phyloP scores from a whole-genome alignment of 1,140 invertebrate species.

The Ostrea edulis region DNA sequence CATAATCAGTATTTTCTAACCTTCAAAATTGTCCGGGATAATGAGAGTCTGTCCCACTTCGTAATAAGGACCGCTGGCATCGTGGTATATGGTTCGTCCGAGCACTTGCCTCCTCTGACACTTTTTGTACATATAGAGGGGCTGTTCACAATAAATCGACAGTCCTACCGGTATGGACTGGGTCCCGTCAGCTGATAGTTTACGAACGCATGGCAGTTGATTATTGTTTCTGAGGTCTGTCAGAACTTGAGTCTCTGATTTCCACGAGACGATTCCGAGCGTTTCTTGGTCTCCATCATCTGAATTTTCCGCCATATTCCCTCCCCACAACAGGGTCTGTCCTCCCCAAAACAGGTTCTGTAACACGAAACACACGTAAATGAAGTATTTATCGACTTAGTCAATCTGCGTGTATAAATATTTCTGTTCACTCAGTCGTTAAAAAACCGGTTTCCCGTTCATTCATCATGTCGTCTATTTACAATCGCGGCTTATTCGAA shows the following conservation, averaged over 20 bases:
- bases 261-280: conserved; percentile 43
- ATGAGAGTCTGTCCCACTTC: conserved; percentile 72
- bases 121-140: conserved; percentile 58
- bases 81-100: conserved; percentile 59
- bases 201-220: conserved; percentile 61
- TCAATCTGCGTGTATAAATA: not conserved
- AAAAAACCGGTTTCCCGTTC: conserved; percentile 27
- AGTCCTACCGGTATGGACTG: conserved; percentile 60
- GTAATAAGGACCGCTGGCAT: conserved; percentile 67
- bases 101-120: not conserved
- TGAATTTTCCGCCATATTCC: not conserved
- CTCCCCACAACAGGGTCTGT: not conserved
- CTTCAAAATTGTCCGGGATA: conserved; percentile 72
- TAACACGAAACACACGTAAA: not conserved
- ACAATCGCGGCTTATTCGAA: conserved; percentile 3
- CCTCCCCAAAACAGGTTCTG: not conserved
- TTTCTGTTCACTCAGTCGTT: conserved; percentile 10
- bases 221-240: conserved; percentile 55
- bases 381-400: conserved; percentile 6
- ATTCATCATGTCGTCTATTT: not conserved
- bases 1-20: conserved; percentile 47
- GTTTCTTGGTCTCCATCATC: not conserved
- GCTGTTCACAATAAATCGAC: conserved; percentile 66
- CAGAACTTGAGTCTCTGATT: conserved; percentile 41
- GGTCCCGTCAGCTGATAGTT: conserved; percentile 44